Evolutionary conservation across 2,113 vertebrate species (phyloP).

Genomic region (Hemicordylus capensis): DNA sequence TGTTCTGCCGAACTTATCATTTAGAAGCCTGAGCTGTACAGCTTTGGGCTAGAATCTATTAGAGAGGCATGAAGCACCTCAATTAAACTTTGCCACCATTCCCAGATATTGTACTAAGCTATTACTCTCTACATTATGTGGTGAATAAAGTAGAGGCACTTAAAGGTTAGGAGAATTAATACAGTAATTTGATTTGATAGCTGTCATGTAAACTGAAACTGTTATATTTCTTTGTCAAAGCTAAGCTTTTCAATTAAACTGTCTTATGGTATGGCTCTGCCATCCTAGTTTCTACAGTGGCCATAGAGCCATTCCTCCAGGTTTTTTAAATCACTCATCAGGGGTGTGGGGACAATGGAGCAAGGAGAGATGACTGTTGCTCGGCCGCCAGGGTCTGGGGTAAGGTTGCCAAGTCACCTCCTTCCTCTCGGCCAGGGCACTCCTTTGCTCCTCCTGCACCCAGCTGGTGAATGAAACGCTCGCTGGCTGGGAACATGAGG

Average conservation of each 20-base stretch:
- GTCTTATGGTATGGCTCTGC: conserved; percentile 42
- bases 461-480: no score
- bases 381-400: no score
- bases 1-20: background rate
- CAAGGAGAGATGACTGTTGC: no score
- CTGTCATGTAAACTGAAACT: conserved; percentile 53
- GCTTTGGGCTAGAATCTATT: background rate
- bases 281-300: conserved; percentile 3
- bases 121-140: conserved; percentile 20
- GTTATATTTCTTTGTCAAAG: conserved; percentile 37
- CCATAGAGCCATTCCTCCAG: background rate
- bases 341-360: no score
- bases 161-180: conserved; percentile 35
- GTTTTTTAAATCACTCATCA: no score
- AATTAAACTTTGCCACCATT: conserved; percentile 20
- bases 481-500: no score
- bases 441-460: no score
- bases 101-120: conserved; percentile 21
- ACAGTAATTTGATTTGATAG: conserved; percentile 42
- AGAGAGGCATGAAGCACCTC: background rate
- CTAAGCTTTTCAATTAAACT: conserved; percentile 53
- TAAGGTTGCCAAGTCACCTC: no score
- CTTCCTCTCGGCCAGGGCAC: no score
- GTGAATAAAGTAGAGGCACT: conserved; percentile 12
- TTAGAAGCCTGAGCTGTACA: accelerated